Conservation (phyloP, 2,888 invertebrate genomes). For the Drosophila atripex region DNA sequence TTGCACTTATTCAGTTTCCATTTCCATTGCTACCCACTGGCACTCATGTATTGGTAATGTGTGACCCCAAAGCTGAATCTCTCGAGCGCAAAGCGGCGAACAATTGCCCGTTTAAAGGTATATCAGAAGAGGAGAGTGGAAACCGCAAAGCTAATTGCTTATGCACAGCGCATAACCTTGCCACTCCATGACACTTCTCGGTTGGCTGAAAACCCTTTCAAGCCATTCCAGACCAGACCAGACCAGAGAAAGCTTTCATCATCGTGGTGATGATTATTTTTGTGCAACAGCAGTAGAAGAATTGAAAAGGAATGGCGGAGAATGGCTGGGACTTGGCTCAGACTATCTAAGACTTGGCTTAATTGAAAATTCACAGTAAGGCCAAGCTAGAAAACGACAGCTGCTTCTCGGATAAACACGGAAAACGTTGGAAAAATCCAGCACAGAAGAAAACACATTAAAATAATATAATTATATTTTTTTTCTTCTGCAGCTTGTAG, state of each 20-base stretch:
- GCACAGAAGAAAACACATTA: constrained; percentile 64
- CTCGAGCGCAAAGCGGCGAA: constrained; percentile 1
- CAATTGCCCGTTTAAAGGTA: constrained; percentile 17
- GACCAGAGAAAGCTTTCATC: constrained; percentile 50
- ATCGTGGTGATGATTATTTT: constrained; percentile 11
- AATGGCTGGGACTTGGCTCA: constrained; percentile 5
- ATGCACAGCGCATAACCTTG: constrained; percentile 75
- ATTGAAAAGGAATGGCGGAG: constrained; percentile 35
- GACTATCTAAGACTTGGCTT: constrained; percentile 44
- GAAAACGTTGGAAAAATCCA: constrained; percentile 38
- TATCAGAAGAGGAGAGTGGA: constrained; percentile 33
- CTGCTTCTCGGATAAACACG: constrained; percentile 53
- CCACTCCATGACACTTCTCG: constrained; percentile 66
- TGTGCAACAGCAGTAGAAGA: too few relatives aligned
- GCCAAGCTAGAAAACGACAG: constrained; percentile 65
- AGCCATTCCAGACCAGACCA: constrained; percentile 2
- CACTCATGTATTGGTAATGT: constrained; percentile 3
- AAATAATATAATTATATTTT: constrained; percentile 75
- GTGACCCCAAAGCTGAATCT: constrained; percentile 64
- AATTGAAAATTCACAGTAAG: constrained; percentile 74
- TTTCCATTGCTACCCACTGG: constrained; percentile 35
- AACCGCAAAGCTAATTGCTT: constrained; percentile 74
- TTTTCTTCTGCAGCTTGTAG: constrained; percentile 4
- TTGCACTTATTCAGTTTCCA: constrained; percentile 47
- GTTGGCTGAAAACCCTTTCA: constrained; percentile 40